Base-by-base conservation (phyloP, 2,113 vertebrate genomes). In the Silurus glanis region DNA sequence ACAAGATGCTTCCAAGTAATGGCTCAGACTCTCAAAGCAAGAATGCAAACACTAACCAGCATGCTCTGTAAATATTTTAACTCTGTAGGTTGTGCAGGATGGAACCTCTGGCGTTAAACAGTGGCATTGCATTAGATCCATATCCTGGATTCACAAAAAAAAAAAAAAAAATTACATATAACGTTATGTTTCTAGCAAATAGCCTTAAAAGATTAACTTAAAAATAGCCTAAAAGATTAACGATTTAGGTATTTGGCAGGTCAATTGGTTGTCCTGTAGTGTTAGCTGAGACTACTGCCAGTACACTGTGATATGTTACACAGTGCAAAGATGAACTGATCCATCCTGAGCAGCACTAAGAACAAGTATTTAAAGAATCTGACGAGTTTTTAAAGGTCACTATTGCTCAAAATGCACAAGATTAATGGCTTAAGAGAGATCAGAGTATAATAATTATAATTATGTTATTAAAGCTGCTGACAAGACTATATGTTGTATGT, bases 301-400 rank as follows among this genome's bases (percentile, higher is more conserved):
- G 17, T 49, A 72, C 45, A 49, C 4, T 72, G 69, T 71, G 37
- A 71, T 47, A 71, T 71, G 45, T 72, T 72, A 49, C 9, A 72
- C 37, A 72, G 19, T 45, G 21, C 13, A 51, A 8, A 51, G 72
- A 12, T 75, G 21, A n/a, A 53, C 45, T 53, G 23, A 83, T 67
- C 6, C 64, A 10, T n/a, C 58, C 59, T 16, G 10, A 64, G 13
- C 80, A n/a, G 80, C 47, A 13, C n/a, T 53, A 23, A 28, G 13
- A n/a, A 6, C 8, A 19, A 81, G 78, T 78, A 51, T 75, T 45
- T 19, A 66, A 83, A 87, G 61, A 64, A 56, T 84, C 56, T 64
- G 6, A 45, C 59, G 53, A 69, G 28, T 37, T 37, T 64, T 47
- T 21, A 49, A 49, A 71, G 69, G 69, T 21, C 69, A 47, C 4